Evolutionary conservation across 2,113 vertebrate genomes (phyloP).

Genomic region (Cyrtonyx montezumae): DNA sequence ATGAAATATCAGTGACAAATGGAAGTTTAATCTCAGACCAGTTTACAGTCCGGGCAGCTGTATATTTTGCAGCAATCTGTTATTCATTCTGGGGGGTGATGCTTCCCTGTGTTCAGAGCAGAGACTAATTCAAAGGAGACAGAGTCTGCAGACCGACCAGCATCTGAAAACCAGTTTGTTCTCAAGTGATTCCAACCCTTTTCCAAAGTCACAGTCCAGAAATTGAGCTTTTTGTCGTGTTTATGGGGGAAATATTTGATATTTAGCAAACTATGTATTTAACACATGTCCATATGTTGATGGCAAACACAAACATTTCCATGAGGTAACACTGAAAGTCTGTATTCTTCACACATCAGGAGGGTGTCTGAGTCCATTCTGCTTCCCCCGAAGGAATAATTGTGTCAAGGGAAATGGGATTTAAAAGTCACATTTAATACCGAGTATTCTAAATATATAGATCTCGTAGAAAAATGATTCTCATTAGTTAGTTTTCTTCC

Average conservation of each 20-base stretch:
- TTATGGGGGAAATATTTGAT: not conserved
- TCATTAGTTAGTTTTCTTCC: not conserved
- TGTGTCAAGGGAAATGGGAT: not conserved
- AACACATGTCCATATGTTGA: constrained; percentile 19
- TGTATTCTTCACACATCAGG: constrained; percentile 13
- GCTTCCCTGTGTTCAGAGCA: not conserved
- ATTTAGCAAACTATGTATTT: not conserved
- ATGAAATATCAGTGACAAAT: not conserved
- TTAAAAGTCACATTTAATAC: not conserved
- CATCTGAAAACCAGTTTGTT: not conserved
- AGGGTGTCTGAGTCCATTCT: constrained; percentile 1
- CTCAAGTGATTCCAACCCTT: not conserved
- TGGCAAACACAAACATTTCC: constrained; percentile 40
- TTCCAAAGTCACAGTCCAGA: not conserved
- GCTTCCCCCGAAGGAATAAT: not conserved
- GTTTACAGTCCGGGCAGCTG: not conserved
- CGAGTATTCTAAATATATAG: not conserved
- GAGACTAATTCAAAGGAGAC: not conserved
- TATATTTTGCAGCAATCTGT: not conserved
- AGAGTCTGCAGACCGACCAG: not conserved
- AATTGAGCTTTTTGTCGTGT: not conserved
- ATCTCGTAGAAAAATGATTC: not conserved
- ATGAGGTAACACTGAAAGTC: constrained; percentile 17
- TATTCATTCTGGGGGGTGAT: not conserved
- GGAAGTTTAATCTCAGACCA: not conserved